Conservation (phyloP, 2,113 vertebrate genomes). For the Pollimyrus isidori region DNA sequence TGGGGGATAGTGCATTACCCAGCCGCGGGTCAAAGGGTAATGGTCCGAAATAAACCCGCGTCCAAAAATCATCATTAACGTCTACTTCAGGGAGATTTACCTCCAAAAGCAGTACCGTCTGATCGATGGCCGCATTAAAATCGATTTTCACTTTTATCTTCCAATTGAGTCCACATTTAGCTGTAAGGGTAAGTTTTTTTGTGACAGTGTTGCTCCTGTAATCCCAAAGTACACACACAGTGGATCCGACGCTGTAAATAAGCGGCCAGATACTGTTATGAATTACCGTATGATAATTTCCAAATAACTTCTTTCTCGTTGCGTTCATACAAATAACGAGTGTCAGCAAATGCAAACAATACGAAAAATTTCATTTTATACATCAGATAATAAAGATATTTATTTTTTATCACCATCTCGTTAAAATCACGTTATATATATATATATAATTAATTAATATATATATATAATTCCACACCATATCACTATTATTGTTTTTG, state of each 20-base stretch:
- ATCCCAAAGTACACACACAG: background rate
- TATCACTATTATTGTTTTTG: background rate
- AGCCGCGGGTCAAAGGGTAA: conserved; percentile 19
- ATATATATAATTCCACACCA: background rate
- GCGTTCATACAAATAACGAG: background rate
- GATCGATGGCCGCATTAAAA: conserved; percentile 26
- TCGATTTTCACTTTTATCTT: conserved; percentile 55
- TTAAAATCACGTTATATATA: background rate
- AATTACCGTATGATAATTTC: background rate
- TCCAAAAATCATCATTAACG: conserved; percentile 29
- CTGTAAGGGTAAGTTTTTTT: conserved; percentile 27
- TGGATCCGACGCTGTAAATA: conserved; percentile 2
- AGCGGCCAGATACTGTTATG: background rate
- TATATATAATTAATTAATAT: background rate
- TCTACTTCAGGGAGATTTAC: conserved; percentile 27
- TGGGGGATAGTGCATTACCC: conserved; percentile 19
- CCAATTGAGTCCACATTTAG: conserved; percentile 51
- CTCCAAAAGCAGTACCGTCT: conserved; percentile 12
- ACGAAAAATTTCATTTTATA: background rate
- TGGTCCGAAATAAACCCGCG: conserved; percentile 26
- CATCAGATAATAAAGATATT: background rate
- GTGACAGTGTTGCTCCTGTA: background rate
- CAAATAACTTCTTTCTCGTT: background rate
- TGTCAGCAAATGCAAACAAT: background rate
- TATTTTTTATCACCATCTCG: background rate